Percentiles rank a stretch among this genome's conserved stretches.
These are phyloP conservation scores for Antechinus stuartii DNA, from an alignment of 2,113 vertebrate species.

Conservation along the genomic window DNA sequence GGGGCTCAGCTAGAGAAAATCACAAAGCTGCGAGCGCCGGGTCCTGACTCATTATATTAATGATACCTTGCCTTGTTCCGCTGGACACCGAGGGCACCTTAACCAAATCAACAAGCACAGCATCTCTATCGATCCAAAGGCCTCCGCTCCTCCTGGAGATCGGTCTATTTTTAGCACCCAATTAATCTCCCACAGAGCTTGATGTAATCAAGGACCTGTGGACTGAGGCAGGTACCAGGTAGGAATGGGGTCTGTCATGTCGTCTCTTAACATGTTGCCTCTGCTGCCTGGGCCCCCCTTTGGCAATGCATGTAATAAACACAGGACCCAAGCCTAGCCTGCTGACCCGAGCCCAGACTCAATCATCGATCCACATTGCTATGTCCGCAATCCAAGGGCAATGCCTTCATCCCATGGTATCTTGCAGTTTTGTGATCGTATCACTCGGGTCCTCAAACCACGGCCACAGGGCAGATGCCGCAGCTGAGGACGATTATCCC, in stretches of 20 bases:
- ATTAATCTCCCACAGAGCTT: slow-evolving; percentile 12
- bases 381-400: background rate
- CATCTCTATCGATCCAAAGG: background rate
- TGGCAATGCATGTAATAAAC: background rate
- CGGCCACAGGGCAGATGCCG: too few relatives aligned
- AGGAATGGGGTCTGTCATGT: background rate
- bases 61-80: slow-evolving; percentile 1
- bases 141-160: background rate
- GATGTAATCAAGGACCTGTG: slow-evolving; percentile 1
- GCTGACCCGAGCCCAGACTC: background rate
- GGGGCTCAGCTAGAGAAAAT: background rate
- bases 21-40: background rate
- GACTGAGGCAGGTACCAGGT: background rate
- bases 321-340: background rate
- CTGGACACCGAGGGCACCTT: background rate
- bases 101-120: background rate
- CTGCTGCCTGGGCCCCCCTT: background rate
- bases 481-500: too few relatives aligned
- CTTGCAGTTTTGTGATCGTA: background rate
- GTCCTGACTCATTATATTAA: background rate
- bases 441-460: background rate
- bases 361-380: background rate
- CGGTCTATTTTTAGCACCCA: background rate
- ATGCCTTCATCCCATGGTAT: background rate
- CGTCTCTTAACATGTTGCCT: background rate